Evolutionary conservation across 2,113 vertebrate genomes (phyloP), one percentile per base, ranked within the genome.

Genomic region (Euleptes europaea): DNA sequence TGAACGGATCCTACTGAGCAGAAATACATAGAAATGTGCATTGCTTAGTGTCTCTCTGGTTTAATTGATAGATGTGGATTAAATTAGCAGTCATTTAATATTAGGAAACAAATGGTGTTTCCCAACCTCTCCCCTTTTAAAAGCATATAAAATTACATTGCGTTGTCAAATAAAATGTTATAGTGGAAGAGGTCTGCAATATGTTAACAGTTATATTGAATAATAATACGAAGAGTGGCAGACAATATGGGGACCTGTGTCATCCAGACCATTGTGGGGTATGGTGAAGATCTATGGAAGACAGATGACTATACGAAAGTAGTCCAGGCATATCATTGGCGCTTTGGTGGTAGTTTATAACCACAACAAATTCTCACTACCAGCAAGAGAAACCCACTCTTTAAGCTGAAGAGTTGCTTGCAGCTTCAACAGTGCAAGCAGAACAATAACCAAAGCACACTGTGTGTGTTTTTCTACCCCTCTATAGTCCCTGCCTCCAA

Each of bases 161-260:
- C 10, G 90, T 3, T 17, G 78, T 13, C 38, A 78, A 63, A 84
- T 69, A 40, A 84, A 77, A 77, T 31, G 73, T 84, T 77, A 4
- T 19, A 71, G 38, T 44, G 31, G 67, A 47, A 92, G 70, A 51
- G 23, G 38, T 73, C 80, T 0, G 40, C 7, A 54, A 83, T 33
- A 54, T 8, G 57, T 84, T 84, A 86, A 17, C 0, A 11, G 42
- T 33, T 31, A 38, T 51, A 88, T 80, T 87, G 88, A 77, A 54
- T 2, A 0, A 10, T 0, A 3, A 35, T 42, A n/a, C 26, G 82
- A 57, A 72, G 49, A 40, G 69, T n/a, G 33, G 47, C 51, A 35
- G 12, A 11, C 21, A 13, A 23, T 26, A 57, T 12, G 38, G 69
- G 54, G 75, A 60, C 75, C 23, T 4, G 14, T 70, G 65, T 49